phyloP scores from a whole-genome alignment of 2,113 vertebrate species.

The Mola mola region DNA sequence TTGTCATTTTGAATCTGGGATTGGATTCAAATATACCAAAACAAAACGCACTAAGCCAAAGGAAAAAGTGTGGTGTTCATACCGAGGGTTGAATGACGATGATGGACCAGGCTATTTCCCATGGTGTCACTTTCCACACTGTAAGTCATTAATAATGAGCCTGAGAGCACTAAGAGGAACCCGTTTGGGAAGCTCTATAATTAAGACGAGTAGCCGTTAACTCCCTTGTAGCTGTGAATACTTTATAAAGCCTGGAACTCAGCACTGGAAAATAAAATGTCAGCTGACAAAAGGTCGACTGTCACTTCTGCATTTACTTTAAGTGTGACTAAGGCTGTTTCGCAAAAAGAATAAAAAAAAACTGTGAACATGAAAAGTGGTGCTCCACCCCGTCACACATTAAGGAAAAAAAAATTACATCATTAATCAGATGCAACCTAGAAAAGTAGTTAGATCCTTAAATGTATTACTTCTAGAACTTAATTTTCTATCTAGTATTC shows the following conservation, averaged over 20 bases:
- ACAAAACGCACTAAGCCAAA: not conserved
- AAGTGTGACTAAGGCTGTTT: no score
- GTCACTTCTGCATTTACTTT: no score
- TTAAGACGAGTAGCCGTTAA: conserved; percentile 25
- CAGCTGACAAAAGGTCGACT: not conserved
- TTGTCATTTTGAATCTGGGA: not conserved
- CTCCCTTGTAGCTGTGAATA: not conserved
- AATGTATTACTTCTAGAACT: no score
- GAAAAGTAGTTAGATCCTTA: no score
- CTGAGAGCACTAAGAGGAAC: conserved; percentile 15
- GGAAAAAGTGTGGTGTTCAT: not conserved
- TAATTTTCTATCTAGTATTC: no score
- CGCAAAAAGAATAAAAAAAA: no score
- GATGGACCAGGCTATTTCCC: conserved; percentile 38
- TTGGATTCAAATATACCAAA: not conserved
- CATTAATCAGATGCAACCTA: no score
- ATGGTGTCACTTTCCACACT: conserved; percentile 40
- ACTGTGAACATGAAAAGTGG: no score
- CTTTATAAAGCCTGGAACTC: not conserved
- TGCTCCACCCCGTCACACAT: no score
- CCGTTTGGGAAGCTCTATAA: conserved; percentile 21
- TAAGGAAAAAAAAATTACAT: no score
- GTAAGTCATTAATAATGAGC: conserved; percentile 45
- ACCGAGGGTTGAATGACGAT: conserved; percentile 13
- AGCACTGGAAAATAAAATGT: conserved; percentile 7